These are phyloP conservation scores for Drosophila murphyi DNA, from an alignment of 1,140 invertebrate genomes.

Conservation along the genomic window DNA sequence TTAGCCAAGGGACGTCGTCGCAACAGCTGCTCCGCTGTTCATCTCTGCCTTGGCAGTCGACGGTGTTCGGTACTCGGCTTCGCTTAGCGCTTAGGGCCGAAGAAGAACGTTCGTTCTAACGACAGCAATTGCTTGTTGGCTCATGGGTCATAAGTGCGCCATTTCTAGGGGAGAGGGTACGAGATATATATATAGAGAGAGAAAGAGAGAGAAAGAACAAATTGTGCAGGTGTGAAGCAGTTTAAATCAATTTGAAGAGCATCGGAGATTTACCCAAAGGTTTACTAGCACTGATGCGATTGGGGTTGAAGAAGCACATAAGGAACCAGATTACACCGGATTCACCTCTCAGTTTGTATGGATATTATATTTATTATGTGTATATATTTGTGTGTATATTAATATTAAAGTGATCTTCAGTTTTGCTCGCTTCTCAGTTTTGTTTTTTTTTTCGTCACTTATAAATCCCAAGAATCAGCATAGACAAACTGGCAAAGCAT, in stretches of 20 bases:
- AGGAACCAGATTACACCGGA: not conserved
- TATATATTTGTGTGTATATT: too few relatives aligned
- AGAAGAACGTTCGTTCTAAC: not conserved
- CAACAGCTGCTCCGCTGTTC: constrained; percentile 21
- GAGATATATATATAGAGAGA: not conserved
- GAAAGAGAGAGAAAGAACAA: not conserved
- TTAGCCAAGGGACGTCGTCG: constrained; percentile 15
- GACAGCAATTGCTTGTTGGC: constrained; percentile 7
- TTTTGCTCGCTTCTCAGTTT: too few relatives aligned
- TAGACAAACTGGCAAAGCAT: too few relatives aligned
- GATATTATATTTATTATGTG: too few relatives aligned
- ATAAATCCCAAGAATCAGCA: too few relatives aligned
- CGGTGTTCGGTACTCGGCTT: not conserved
- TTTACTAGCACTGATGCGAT: not conserved
- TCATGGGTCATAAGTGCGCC: not conserved
- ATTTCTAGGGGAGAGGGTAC: not conserved
- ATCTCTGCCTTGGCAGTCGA: too few relatives aligned
- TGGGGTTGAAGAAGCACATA: constrained; percentile 5
- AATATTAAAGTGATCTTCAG: too few relatives aligned
- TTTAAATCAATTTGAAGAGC: not conserved
- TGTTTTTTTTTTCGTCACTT: too few relatives aligned
- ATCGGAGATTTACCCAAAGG: not conserved
- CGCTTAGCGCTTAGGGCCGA: not conserved
- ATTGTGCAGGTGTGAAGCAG: constrained; percentile 15
- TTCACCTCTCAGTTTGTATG: not conserved